Percentiles rank a stretch among this genome's conserved stretches.
Evolutionary conservation across 2,797 vertebrate species (phyloP).

Genomic region (Pitangus sulphuratus): DNA sequence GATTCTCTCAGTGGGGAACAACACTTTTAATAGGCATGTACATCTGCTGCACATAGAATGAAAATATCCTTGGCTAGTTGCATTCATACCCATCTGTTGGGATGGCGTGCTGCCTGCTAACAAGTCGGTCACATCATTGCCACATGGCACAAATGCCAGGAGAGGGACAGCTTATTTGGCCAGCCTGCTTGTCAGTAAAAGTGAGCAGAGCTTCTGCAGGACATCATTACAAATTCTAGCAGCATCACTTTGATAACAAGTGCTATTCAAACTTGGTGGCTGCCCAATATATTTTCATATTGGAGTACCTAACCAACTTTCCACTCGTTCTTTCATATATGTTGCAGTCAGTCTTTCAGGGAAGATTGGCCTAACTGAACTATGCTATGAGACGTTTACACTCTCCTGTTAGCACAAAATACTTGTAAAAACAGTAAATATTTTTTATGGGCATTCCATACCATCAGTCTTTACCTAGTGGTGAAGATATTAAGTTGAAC

Average conservation of each 20-base stretch:
- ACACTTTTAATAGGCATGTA: slow-evolving; percentile 54
- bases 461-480: background rate
- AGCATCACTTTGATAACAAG: background rate
- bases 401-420: background rate
- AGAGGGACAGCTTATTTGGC: slow-evolving; percentile 4
- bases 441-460: background rate
- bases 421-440: background rate
- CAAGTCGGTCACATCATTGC: slow-evolving; percentile 54
- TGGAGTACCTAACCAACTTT: background rate
- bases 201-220: background rate
- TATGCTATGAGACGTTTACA: background rate
- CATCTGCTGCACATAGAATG: slow-evolving; percentile 52
- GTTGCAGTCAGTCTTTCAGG: background rate
- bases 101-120: slow-evolving; percentile 63
- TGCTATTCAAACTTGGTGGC: background rate
- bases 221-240: background rate
- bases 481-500: background rate
- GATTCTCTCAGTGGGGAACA: slow-evolving; percentile 50
- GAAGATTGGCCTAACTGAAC: background rate
- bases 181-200: slow-evolving; percentile 33
- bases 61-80: slow-evolving; percentile 27
- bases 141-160: slow-evolving; percentile 43
- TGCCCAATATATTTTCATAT: background rate
- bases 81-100: slow-evolving; percentile 63
- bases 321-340: background rate